A percentile compares a stretch with the other conserved stretches of the same genome.
These are phyloP conservation scores for Euzophera pinguis DNA, from an alignment of 2,888 invertebrate species.

Conservation along the genomic window DNA sequence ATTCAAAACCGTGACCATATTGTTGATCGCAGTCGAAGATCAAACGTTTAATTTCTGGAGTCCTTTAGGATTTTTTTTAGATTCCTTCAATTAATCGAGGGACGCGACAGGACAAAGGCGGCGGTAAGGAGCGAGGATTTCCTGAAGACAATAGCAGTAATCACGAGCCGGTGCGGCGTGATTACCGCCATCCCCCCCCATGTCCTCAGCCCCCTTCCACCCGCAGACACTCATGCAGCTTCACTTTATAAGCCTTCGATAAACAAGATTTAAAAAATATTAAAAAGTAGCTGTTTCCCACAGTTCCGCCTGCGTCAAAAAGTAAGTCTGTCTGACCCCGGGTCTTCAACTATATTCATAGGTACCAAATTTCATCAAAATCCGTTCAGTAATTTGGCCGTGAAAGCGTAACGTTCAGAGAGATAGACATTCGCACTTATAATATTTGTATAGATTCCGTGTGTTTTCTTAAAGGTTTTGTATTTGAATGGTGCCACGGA, in stretches of 20 bases:
- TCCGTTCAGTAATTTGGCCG: too few relatives aligned
- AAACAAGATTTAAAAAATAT: slow-evolving; percentile 32
- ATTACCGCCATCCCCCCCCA: slow-evolving; percentile 35
- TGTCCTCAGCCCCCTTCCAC: slow-evolving; percentile 16
- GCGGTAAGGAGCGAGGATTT: slow-evolving; percentile 52
- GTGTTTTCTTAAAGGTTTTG: too few relatives aligned
- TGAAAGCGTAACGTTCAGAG: too few relatives aligned
- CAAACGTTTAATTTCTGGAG: slow-evolving; percentile 25
- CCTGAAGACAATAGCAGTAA: slow-evolving; percentile 63
- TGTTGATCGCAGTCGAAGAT: slow-evolving; percentile 22
- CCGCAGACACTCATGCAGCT: slow-evolving; percentile 23
- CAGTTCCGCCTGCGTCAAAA: too few relatives aligned
- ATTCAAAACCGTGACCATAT: slow-evolving; percentile 7
- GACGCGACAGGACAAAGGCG: slow-evolving; percentile 48
- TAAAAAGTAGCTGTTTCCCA: too few relatives aligned
- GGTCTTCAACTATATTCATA: too few relatives aligned
- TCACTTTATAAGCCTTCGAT: slow-evolving; percentile 51
- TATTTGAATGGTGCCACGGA: too few relatives aligned
- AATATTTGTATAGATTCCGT: too few relatives aligned
- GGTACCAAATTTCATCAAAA: too few relatives aligned
- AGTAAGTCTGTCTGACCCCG: too few relatives aligned
- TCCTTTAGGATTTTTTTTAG: slow-evolving; percentile 33
- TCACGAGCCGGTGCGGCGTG: slow-evolving; percentile 46
- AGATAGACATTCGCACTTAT: too few relatives aligned
- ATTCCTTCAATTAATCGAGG: slow-evolving; percentile 41